Percentiles rank a stretch among this genome's conserved stretches.
These are phyloP conservation scores for Melieria crassipennis DNA, from an alignment of 2,888 invertebrate species.

Conservation along the genomic window DNA sequence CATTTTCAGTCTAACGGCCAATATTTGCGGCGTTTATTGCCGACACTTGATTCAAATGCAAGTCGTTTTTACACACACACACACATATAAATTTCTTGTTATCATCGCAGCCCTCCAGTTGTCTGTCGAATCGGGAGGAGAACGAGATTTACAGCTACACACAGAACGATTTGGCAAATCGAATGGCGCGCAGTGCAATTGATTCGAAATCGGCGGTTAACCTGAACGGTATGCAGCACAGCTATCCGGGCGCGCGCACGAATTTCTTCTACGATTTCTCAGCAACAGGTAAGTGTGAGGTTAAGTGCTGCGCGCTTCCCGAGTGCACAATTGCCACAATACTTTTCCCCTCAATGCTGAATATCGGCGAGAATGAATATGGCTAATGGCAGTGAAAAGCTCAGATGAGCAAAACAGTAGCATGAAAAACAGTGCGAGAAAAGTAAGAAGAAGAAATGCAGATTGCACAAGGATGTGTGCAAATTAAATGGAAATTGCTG, in stretches of 20 bases:
- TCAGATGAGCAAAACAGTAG: no score
- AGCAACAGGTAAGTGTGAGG: constrained; percentile 61
- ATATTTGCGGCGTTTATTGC: no score
- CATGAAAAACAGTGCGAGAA: neutral
- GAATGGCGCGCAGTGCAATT: constrained; percentile 72
- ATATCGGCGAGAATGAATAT: neutral
- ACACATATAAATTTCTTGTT: no score
- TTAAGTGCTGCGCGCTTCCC: neutral
- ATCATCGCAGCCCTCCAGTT: constrained; percentile 81
- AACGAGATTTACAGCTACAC: constrained; percentile 91
- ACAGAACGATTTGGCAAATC: constrained; percentile 83
- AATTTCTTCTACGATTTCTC: constrained; percentile 66
- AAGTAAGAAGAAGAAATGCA: no score
- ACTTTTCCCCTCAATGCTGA: neutral
- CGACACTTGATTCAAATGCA: no score
- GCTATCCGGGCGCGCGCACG: constrained; percentile 63
- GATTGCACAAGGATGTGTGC: no score
- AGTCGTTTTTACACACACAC: no score
- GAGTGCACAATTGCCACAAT: neutral
- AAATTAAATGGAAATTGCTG: no score
- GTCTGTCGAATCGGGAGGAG: constrained; percentile 89
- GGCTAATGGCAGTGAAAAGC: neutral
- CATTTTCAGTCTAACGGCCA: no score
- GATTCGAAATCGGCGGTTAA: constrained; percentile 72
- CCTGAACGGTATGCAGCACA: constrained; percentile 65